Evolutionary conservation across 2,888 invertebrate species (phyloP).

Genomic region (Polietes domitor): DNA sequence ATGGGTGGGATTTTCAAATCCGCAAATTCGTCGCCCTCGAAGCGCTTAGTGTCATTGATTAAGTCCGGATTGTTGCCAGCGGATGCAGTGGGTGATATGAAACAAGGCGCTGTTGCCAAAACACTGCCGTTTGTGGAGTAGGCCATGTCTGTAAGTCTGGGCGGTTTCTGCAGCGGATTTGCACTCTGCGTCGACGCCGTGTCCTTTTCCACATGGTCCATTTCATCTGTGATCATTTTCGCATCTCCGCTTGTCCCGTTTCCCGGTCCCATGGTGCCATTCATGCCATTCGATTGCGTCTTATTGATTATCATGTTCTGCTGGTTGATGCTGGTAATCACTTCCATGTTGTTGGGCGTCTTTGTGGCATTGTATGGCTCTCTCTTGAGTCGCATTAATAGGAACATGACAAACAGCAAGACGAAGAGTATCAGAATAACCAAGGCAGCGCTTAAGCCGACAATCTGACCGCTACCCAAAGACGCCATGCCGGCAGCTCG

Average conservation of each 20-base stretch:
- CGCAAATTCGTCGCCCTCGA: slow-evolving; percentile 82
- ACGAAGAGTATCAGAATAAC: slow-evolving; percentile 90
- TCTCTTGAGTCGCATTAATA: slow-evolving; percentile 88
- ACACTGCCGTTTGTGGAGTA: slow-evolving; percentile 86
- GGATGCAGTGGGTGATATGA: slow-evolving; percentile 88
- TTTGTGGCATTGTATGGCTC: slow-evolving; percentile 89
- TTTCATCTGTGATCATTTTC: slow-evolving; percentile 63
- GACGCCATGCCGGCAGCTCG: slow-evolving; percentile 90
- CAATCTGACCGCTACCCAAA: slow-evolving; percentile 91
- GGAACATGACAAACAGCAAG: slow-evolving; percentile 86
- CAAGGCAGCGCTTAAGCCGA: slow-evolving; percentile 91
- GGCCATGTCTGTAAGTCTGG: slow-evolving; percentile 85
- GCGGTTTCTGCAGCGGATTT: slow-evolving; percentile 88
- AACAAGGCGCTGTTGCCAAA: slow-evolving; percentile 85
- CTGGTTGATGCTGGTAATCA: slow-evolving; percentile 85
- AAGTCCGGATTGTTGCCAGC: slow-evolving; percentile 92
- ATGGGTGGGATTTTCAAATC: slow-evolving; percentile 77
- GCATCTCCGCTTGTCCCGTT: slow-evolving; percentile 82
- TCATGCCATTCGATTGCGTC: slow-evolving; percentile 79
- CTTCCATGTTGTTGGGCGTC: slow-evolving; percentile 88
- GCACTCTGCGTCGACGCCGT: slow-evolving; percentile 68
- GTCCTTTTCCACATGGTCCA: slow-evolving; percentile 72
- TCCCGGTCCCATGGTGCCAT: slow-evolving; percentile 82
- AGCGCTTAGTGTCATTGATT: slow-evolving; percentile 90
- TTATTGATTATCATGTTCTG: slow-evolving; percentile 82